These are phyloP conservation scores for Dryadula phaetusa DNA, from an alignment of 2,888 invertebrate genomes.

Conservation along the genomic window DNA sequence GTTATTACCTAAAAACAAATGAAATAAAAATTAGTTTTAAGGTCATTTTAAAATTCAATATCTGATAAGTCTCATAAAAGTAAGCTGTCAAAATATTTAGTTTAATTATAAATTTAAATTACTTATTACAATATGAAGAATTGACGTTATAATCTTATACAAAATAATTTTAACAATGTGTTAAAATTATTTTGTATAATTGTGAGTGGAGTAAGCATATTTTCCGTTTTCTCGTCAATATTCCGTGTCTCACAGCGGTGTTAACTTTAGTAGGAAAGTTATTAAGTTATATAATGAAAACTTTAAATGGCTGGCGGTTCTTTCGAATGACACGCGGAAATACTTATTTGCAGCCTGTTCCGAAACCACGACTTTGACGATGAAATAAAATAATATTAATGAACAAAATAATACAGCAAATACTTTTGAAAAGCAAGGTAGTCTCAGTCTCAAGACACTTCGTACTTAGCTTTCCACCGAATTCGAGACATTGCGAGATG, in stretches of 20 bases:
- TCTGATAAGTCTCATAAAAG: too few species aligned
- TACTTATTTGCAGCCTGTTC: conserved; percentile 10
- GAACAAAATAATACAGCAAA: too few species aligned
- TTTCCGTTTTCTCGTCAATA: conserved; percentile 15
- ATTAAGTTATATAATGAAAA: conserved; percentile 35
- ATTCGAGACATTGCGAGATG: too few species aligned
- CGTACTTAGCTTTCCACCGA: too few species aligned
- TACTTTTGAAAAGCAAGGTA: too few species aligned
- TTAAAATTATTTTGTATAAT: too few species aligned
- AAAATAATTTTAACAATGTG: background rate
- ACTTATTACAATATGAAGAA: too few species aligned
- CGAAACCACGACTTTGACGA: conserved; percentile 17
- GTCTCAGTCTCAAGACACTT: too few species aligned
- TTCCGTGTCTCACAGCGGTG: conserved; percentile 25
- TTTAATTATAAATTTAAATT: too few species aligned
- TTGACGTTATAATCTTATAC: too few species aligned
- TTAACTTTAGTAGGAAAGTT: conserved; percentile 34
- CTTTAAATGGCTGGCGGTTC: conserved; percentile 23
- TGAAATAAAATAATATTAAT: background rate
- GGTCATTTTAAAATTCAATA: too few species aligned
- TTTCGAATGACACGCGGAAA: conserved; percentile 28
- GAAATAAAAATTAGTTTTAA: background rate
- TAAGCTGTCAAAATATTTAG: too few species aligned
- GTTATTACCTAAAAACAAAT: background rate
- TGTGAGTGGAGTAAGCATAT: conserved; percentile 7